Evolutionary conservation across 2,797 vertebrate species (phyloP).

Genomic region (Takifugu rubripes): DNA sequence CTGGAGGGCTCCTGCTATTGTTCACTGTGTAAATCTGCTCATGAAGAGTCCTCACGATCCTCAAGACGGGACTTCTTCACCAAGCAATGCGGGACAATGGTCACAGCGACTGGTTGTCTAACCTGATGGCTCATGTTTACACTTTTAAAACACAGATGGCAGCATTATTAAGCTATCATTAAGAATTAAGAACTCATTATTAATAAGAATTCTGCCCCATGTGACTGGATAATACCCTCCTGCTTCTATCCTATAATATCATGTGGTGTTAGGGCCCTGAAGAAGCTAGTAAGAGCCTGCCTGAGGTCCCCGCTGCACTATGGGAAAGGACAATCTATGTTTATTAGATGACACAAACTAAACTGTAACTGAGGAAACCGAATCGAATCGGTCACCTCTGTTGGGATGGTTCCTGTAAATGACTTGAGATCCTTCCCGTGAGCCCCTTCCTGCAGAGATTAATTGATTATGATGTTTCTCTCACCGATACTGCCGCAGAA

Average conservation of each 20-base stretch:
- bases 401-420: slow-evolving; percentile 15
- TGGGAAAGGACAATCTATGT: slow-evolving; percentile 1
- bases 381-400: neutral
- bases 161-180: no score
- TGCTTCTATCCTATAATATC: neutral
- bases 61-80: no score
- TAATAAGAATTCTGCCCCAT: no score
- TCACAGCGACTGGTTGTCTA: neutral
- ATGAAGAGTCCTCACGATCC: no score
- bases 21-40: no score
- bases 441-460: slow-evolving; percentile 12
- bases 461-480: slow-evolving; percentile 33
- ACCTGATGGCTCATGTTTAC: neutral
- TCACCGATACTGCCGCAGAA: slow-evolving; percentile 38
- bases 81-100: neutral
- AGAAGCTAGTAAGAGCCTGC: slow-evolving; percentile 14
- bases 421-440: slow-evolving; percentile 3
- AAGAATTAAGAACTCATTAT: no score
- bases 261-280: slow-evolving; percentile 18
- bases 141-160: no score
- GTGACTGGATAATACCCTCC: neutral
- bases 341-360: slow-evolving; percentile 1
- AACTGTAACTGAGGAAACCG: slow-evolving; percentile 1
- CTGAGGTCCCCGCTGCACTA: neutral
- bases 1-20: no score